Evolutionary conservation across 35 echinoderm and acorn worm genomes (phyloP).

Genomic region (Strongylocentrotus purpuratus): DNA sequence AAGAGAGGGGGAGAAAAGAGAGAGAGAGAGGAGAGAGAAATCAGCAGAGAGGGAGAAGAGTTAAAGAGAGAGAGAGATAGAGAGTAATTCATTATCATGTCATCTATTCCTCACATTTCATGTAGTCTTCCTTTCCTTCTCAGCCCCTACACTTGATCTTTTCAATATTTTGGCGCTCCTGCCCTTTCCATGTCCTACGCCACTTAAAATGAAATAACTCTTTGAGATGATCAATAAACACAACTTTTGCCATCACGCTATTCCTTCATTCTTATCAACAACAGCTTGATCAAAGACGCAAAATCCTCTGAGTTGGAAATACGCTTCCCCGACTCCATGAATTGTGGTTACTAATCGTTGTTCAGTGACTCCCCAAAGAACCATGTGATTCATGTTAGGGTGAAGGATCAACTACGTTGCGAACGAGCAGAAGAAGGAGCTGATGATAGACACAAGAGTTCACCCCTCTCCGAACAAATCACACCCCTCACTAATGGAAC

Average conservation of each 20-base stretch:
- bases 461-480: background rate
- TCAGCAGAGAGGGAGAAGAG: background rate
- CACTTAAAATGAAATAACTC: too few species aligned
- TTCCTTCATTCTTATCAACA: too few species aligned
- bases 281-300: background rate
- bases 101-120: too few species aligned
- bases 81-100: too few species aligned
- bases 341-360: background rate
- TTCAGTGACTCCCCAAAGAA: background rate
- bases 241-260: too few species aligned
- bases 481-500: constrained; percentile 8
- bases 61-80: background rate
- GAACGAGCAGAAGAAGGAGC: background rate
- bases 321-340: background rate
- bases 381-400: background rate
- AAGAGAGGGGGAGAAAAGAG: background rate
- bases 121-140: too few species aligned
- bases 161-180: too few species aligned
- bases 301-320: background rate
- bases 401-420: background rate
- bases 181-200: too few species aligned
- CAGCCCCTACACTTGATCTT: too few species aligned
- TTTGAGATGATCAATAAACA: too few species aligned
- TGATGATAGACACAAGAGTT: background rate
- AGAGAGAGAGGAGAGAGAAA: background rate